Evolutionary conservation across 2,888 invertebrate species (phyloP), one percentile per base, ranked within the genome.

Genomic region (Meandrusa payeni): DNA sequence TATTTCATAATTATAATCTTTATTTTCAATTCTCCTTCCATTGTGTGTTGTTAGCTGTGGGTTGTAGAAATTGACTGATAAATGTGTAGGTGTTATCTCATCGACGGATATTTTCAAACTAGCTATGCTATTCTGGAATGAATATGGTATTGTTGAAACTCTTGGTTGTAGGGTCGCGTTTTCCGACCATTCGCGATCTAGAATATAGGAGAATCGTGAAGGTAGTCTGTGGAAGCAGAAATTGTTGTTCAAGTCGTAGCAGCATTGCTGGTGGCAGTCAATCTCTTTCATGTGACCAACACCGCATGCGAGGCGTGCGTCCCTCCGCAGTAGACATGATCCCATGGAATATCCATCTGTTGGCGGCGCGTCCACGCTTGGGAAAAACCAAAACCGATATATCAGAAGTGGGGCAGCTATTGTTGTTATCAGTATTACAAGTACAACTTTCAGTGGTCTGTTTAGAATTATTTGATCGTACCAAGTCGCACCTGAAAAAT

Each of bases 211-310:
- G 57, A 89, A 89, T 36, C 81, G 67, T 0, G 90, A 88, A 0
- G 90, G 90, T 7, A 81, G 67, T 39, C 89, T 73, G 49, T 90
- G 90, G 51, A 77, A 90, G 54, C 90, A 91, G 10, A 76, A 42
- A n/a, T 65, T 32, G 5, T 61, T 62, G 9, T 60, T 62, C 1
- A 66, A 57, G 44, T 89, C 87, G 59, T 88, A 90, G 51, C 90
- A 91, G 53, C 90, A 90, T 46, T 85, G 76, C 0, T 60, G 50
- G 24, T 76, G 76, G 49, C 90, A 90, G 38, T 80, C 57, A 0
- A 57, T 48, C 5, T 62, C 59, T 0, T 71, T 43, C 1, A 76
- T 56, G 9, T 61, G 55, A 1, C 75, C 82, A 0, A 50, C n/a
- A 1, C 88, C 86, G 45, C 88, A 88, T 0, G 70, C 68, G 0